Evolutionary conservation across 2,888 invertebrate species (phyloP).

Genomic region (Steromphala cineraria): DNA sequence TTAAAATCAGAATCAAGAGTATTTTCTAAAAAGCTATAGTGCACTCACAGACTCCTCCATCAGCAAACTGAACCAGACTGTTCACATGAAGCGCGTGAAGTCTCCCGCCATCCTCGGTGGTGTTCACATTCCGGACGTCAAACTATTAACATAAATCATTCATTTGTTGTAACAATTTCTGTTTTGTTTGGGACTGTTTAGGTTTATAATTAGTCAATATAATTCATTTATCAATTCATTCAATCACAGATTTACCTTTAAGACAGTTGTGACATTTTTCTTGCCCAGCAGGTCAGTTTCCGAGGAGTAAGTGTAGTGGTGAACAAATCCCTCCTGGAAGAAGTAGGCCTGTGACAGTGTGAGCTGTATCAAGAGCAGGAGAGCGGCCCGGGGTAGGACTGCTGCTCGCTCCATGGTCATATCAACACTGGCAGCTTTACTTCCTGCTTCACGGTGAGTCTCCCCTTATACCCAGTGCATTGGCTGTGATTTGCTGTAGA

Average conservation of each 20-base stretch:
- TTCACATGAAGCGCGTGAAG: conserved; percentile 44
- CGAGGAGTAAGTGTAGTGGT: conserved; percentile 52
- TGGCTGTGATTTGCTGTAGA: not conserved
- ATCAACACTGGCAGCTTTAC: too few relatives aligned
- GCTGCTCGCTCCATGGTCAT: too few relatives aligned
- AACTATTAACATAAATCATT: conserved; percentile 35
- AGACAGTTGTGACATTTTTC: conserved; percentile 48
- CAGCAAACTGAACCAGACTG: conserved; percentile 49
- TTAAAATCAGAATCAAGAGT: not conserved
- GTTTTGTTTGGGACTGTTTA: too few relatives aligned
- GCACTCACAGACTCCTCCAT: conserved; percentile 46
- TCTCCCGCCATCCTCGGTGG: conserved; percentile 24
- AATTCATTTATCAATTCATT: too few relatives aligned
- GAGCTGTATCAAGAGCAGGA: conserved; percentile 14
- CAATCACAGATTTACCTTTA: conserved; percentile 39
- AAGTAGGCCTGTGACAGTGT: conserved; percentile 20
- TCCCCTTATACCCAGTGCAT: not conserved
- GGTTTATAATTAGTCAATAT: too few relatives aligned
- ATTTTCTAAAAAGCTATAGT: not conserved
- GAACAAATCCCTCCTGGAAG: conserved; percentile 48
- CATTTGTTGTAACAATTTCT: not conserved
- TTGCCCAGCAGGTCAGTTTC: conserved; percentile 45
- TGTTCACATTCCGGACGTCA: conserved; percentile 43
- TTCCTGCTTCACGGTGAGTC: not conserved
- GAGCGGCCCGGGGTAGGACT: too few relatives aligned